Base-by-base conservation (phyloP, 1,140 invertebrate genomes). In the Heliconius hermathena region DNA sequence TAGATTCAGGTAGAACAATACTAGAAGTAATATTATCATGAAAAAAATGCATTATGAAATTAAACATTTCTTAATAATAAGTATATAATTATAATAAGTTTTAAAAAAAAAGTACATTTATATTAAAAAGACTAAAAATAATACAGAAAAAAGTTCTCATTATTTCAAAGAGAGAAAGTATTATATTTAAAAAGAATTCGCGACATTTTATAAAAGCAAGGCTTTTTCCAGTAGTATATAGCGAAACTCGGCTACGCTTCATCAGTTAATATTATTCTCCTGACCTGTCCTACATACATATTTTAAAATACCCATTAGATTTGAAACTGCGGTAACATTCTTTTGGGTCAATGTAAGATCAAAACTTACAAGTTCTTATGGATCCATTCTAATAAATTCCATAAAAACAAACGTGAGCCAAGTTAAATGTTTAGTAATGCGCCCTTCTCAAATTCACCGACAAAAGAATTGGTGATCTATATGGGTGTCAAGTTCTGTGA, bases 201-300 rank as follows among this genome's bases (percentile, higher is more conserved):
- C 22, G 60, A 66, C 11, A 66, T 66, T 66, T 66, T 66, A 66
- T 66, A 66, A 66, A 66, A 66, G 22, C 60, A 66, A 29, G 60
- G 60, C 26, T 29, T 66, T 66, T 66, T 9, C 60, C 60, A 18
- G 60, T 26, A 26, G 70, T 72, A 60, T 72, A 71, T 71, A 71
- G 33, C 60, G 22, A 57, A 38, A 26, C 41, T 33, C 66, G 66
- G 66, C 49, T 73, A 60, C 70, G 52, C 41, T 76, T 78, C 77
- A 81, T 78, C 71, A 49, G 49, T 60, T 78, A 76, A 66, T 73
- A 80, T 80, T 83, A 83, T 84, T 76, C 80, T 79, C 78, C 78
- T 83, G 83, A 82, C 81, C 79, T 73, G 82, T 81, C 85, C 83
- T 83, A 88, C 79, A 88, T 85, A 88, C 86, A 88, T 88, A 85